Evolutionary conservation across 2,888 invertebrate genomes (phyloP), one percentile per base, ranked within the genome.

Genomic region (Barypeithes pellucidus): DNA sequence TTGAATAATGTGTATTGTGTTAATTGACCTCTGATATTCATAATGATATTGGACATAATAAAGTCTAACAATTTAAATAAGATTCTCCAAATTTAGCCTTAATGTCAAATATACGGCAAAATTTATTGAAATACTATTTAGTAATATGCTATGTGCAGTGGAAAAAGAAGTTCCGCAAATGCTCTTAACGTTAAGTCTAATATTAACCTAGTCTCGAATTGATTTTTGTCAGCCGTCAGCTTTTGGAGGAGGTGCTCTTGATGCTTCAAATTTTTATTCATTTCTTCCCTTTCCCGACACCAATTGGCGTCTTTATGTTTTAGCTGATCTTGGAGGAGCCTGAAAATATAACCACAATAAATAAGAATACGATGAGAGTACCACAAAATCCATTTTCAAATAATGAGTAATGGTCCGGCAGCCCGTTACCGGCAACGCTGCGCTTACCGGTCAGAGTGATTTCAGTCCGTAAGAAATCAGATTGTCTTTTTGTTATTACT

Each of bases 191-290:
- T 84, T 75, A 85, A 80, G 77, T 82, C 80, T 72, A 85, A 78
- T 81, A 86, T 78, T 82, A 85, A 86, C 86, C 85, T 85, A 69
- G 84, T 82, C 67, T 75, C 75, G 54, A 72, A 81, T 62, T 77
- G 79, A 41, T 80, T 80, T 41, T 83, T 82, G 62, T 85, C 84
- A 16, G 82, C 80, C 5, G 81, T 81, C 50, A 84, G 66, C 72
- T 84, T 84, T 50, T 84, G 82, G 41, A 85, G 70, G 16, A 83
- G 69, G 20, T 80, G 81, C 68, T 83, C 83, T 71, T 84, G 82
- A 29, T 82, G 81, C 60, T 81, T 83, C 47, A 82, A 74, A 41
- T 78, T 83, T 45, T 81, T 83, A 43, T 79, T 75, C 60, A 85
- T 60, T 43, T 85, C 85, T 3, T 85, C 84, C 62, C 81, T 83